Conservation (phyloP, 2,888 invertebrate genomes). For the Cancer borealis region DNA sequence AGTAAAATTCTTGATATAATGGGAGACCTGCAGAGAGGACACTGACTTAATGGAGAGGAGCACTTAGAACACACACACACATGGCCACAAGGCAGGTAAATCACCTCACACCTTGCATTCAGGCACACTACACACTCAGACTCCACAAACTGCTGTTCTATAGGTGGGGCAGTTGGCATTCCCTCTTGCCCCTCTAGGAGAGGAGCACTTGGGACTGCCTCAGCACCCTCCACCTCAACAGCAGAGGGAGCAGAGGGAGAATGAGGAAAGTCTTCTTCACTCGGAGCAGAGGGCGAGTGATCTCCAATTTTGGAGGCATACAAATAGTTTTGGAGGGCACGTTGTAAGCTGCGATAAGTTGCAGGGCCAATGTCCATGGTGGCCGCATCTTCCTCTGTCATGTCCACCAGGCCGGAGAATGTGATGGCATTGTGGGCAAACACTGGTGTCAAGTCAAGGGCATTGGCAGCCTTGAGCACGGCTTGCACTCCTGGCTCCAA, state of each 20-base stretch:
- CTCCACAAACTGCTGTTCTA: conserved; percentile 69
- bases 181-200: conserved; percentile 40
- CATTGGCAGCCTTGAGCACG: conserved; percentile 67
- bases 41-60: conserved; percentile 61
- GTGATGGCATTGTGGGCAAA: conserved; percentile 72
- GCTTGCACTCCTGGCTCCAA: conserved; percentile 59
- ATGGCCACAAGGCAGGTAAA: conserved; percentile 76
- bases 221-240: conserved; percentile 47
- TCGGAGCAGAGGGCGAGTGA: conserved; percentile 62
- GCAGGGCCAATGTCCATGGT: conserved; percentile 69
- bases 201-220: conserved; percentile 58
- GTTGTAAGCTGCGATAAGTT: conserved; percentile 70
- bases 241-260: conserved; percentile 69
- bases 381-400: conserved; percentile 72
- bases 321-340: conserved; percentile 73
- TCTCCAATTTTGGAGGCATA: conserved; percentile 63
- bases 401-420: conserved; percentile 57
- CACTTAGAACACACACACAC: conserved; percentile 75
- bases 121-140: conserved; percentile 76
- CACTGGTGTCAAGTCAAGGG: conserved; percentile 70
- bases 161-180: conserved; percentile 65
- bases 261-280: conserved; percentile 57
- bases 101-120: conserved; percentile 61
- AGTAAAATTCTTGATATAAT: conserved; percentile 66
- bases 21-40: conserved; percentile 72